Conservation (phyloP, 2,888 invertebrate genomes). For the Frankliniella fusca region DNA sequence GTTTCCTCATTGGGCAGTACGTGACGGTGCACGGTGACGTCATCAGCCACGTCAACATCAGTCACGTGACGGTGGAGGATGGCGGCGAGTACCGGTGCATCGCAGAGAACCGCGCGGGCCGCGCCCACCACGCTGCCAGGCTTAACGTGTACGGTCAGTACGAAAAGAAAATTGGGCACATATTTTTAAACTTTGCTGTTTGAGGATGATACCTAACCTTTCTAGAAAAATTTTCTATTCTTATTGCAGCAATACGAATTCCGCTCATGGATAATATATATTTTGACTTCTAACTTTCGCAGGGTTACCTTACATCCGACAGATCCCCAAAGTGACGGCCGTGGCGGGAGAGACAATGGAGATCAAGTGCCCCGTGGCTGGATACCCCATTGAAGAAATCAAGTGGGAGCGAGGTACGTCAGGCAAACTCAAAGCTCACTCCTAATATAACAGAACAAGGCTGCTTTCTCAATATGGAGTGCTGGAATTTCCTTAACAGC, state of each 20-base stretch:
- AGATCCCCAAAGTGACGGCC: slow-evolving; percentile 75
- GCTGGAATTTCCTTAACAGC: no score
- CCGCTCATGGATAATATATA: neutral
- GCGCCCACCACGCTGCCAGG: slow-evolving; percentile 66
- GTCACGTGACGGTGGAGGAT: slow-evolving; percentile 71
- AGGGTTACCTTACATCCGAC: slow-evolving; percentile 74
- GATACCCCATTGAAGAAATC: slow-evolving; percentile 75
- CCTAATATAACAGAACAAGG: no score
- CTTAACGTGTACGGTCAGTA: slow-evolving; percentile 74
- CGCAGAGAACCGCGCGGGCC: slow-evolving; percentile 71
- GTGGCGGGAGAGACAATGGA: slow-evolving; percentile 71
- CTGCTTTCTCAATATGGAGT: no score
- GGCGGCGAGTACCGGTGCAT: slow-evolving; percentile 76
- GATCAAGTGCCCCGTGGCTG: slow-evolving; percentile 75
- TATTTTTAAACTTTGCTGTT: neutral
- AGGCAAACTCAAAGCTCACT: no score
- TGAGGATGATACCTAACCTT: no score
- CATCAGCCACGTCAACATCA: slow-evolving; percentile 78
- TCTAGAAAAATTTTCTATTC: no score
- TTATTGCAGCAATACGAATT: no score
- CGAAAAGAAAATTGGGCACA: slow-evolving; percentile 32
- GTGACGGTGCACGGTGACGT: slow-evolving; percentile 74
- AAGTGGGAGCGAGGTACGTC: slow-evolving; percentile 67
- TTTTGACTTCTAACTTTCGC: slow-evolving; percentile 34
- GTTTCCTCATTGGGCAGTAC: slow-evolving; percentile 73